A percentile compares a stretch with the other conserved stretches of the same genome.
These are phyloP conservation scores for Neotoma lepida DNA, from an alignment of 2,113 vertebrate genomes.

Conservation along the genomic window DNA sequence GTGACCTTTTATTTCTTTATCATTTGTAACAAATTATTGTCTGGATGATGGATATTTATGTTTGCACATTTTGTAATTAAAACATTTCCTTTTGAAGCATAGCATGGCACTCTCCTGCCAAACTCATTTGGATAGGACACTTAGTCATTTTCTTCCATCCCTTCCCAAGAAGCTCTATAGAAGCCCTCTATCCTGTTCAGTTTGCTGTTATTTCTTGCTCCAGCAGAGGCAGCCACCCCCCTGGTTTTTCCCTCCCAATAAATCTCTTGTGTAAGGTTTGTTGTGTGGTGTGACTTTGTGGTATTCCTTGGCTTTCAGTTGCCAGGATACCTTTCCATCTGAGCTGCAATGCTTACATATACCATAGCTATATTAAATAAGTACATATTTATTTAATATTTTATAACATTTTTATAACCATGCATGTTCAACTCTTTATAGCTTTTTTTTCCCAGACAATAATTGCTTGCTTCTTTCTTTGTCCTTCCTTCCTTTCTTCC, in stretches of 20 bases:
- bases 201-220: too few species aligned
- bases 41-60: neutral
- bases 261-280: too few species aligned
- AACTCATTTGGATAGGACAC: neutral
- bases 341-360: too few species aligned
- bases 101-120: neutral
- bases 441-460: neutral
- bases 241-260: too few species aligned
- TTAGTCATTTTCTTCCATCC: neutral
- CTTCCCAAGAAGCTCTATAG: too few species aligned
- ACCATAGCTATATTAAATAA: neutral
- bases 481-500: neutral
- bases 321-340: too few species aligned
- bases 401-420: neutral
- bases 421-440: neutral
- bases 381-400: neutral
- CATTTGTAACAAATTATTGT: neutral
- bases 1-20: neutral
- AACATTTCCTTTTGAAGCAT: neutral
- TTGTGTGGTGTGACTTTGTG: too few species aligned
- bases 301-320: too few species aligned
- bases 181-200: too few species aligned
- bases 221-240: too few species aligned
- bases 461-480: neutral
- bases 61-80: neutral